phyloP scores from a whole-genome alignment of 2,797 vertebrate genomes.

The Sebastes flavidus region DNA sequence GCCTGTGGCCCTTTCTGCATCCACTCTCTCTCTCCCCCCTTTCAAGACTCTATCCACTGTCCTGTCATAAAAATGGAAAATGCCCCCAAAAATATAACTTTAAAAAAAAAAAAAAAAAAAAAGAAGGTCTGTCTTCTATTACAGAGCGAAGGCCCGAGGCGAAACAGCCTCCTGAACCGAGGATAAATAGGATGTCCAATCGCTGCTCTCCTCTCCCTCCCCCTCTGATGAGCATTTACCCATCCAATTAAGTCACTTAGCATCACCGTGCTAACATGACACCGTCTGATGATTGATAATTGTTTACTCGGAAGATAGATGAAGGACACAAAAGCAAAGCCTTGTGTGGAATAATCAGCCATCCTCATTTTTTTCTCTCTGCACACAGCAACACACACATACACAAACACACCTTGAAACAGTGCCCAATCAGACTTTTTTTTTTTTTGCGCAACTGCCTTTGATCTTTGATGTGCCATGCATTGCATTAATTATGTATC shows the following conservation, averaged over 20 bases:
- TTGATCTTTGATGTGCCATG: slow-evolving; percentile 83
- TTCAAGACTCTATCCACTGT: too few species aligned
- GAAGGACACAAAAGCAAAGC: slow-evolving; percentile 5
- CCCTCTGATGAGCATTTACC: slow-evolving; percentile 19
- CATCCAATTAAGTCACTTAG: slow-evolving; percentile 41
- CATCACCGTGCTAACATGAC: slow-evolving; percentile 26
- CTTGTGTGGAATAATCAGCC: slow-evolving; percentile 4
- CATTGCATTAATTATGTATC: slow-evolving; percentile 84
- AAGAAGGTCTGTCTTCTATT: slow-evolving; percentile 83
- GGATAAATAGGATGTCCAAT: slow-evolving; percentile 56
- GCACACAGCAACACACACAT: slow-evolving; percentile 14
- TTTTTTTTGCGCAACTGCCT: slow-evolving; percentile 64
- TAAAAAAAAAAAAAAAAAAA: too few species aligned
- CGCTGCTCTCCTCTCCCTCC: not conserved
- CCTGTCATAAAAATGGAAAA: too few species aligned
- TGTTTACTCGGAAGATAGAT: slow-evolving; percentile 22
- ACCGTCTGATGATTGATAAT: slow-evolving; percentile 17
- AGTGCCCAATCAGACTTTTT: slow-evolving; percentile 65
- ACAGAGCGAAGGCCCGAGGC: slow-evolving; percentile 71
- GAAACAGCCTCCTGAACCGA: slow-evolving; percentile 59
- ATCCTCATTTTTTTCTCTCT: not conserved
- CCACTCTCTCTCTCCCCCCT: too few species aligned
- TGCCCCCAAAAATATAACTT: too few species aligned
- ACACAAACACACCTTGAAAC: slow-evolving; percentile 62
- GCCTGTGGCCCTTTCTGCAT: too few species aligned